Evolutionary conservation across 2,113 vertebrate species (phyloP).

Genomic region (Nycticryphes semicollaris): DNA sequence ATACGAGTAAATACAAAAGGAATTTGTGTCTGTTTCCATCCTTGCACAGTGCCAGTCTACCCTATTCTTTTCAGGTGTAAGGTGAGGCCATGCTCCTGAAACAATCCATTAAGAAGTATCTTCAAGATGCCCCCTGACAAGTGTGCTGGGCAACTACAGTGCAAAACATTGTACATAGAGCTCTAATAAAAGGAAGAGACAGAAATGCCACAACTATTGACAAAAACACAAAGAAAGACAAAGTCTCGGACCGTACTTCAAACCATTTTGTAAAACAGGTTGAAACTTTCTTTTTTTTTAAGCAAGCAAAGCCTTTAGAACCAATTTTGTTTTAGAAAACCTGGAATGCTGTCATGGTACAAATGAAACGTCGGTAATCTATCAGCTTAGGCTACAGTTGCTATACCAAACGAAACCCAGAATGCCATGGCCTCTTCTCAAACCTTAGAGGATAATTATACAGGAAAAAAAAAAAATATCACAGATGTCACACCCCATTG

Average conservation of each 20-base stretch:
- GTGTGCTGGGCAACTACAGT: not conserved
- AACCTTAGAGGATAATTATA: not conserved
- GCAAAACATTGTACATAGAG: rapidly evolving
- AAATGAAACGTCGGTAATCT: not conserved
- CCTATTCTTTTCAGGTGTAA: not conserved
- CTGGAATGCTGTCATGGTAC: not conserved
- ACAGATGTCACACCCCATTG: not conserved
- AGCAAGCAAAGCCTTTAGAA: not conserved
- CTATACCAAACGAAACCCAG: not conserved
- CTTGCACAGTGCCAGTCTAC: not conserved
- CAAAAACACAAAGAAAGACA: not conserved
- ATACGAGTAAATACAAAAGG: not conserved
- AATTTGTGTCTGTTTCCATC: not conserved
- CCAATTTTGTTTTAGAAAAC: not conserved
- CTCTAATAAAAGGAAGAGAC: not conserved
- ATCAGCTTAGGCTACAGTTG: not conserved
- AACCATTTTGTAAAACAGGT: not conserved
- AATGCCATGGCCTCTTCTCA: not conserved
- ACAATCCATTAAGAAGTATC: not conserved
- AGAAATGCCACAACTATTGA: not conserved
- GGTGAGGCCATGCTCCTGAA: not conserved
- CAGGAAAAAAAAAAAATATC: not conserved
- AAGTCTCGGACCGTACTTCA: not conserved
- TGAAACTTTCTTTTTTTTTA: not conserved
- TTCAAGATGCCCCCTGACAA: not conserved